Conservation (phyloP, 2,113 vertebrate species). For the Xenus cinereus region DNA sequence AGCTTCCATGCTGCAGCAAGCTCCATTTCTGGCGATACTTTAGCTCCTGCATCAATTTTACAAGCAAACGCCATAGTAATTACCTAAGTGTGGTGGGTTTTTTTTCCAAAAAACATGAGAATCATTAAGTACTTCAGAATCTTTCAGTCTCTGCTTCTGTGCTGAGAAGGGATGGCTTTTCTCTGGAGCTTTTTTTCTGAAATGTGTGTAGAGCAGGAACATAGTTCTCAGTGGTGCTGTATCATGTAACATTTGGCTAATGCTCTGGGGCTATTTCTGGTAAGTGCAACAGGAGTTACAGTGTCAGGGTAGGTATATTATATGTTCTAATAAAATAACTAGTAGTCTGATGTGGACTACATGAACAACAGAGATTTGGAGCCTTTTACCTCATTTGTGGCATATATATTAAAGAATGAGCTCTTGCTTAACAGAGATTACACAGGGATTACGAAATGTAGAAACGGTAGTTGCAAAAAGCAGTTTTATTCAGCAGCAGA, state of each 20-base stretch:
- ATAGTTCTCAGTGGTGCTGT: background rate
- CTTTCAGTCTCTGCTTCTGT: background rate
- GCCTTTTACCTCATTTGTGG: background rate
- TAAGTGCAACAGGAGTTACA: background rate
- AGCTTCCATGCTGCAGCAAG: background rate
- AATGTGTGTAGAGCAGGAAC: background rate
- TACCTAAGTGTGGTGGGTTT: background rate
- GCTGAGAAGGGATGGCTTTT: background rate
- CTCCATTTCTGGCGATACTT: background rate
- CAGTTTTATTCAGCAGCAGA: slow-evolving; percentile 21
- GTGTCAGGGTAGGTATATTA: background rate
- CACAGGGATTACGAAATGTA: background rate
- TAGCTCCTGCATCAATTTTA: background rate
- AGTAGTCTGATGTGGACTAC: background rate
- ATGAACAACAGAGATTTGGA: background rate
- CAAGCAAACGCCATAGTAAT: background rate
- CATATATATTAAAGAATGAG: background rate
- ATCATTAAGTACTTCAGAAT: background rate
- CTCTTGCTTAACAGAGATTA: slow-evolving; percentile 20
- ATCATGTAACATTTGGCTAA: background rate
- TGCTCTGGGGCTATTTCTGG: slow-evolving; percentile 2
- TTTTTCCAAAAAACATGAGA: background rate
- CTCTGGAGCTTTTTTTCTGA: background rate
- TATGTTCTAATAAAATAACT: background rate
- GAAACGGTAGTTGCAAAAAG: slow-evolving; percentile 20